Base-by-base conservation (phyloP, 1,140 invertebrate species). In the Odontomachus brunneus region DNA sequence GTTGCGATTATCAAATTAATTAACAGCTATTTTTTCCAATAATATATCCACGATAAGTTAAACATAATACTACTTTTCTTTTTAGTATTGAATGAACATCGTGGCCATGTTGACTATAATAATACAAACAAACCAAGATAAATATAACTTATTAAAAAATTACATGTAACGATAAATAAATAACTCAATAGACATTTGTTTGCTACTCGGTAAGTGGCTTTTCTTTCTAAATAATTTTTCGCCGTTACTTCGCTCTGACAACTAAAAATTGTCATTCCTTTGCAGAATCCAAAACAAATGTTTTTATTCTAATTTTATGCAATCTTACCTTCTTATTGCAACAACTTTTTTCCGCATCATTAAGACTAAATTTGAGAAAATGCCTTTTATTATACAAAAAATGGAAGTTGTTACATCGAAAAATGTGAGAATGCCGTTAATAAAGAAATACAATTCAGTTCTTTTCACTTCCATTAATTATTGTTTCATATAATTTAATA, bases 401-500 rank as follows among this genome's bases (percentile, higher is more conserved):
- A 26, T 49, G 19, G 11, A 38, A 76, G 14, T n/a, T 38, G 1
- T 38, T 66, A 66, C 4, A 33, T n/a, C n/a, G n/a, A n/a, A 0
- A 22, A 53, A 53, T 22, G 65, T 76, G 29, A 69, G 1, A 9
- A 51, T 66, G 1, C 0, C 19, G 12, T 0, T 76, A 76, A 51
- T 63, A 75, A 55, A 78, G 2, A 63, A 33, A 49, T 0, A 60
- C 11, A 38, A 65, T 3, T 38, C 5, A 14, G 24, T 66, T 66
- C 51, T 14, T 78, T 5, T 55, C 3, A 0, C n/a, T 67, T 67
- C 15, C n/a, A n/a, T 38, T 55, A 53, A 67, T 78, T 67, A 53
- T 53, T 53, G 53, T 4, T 26, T 14, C 15, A 67, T 2, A 67
- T 78, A 67, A 26, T 78, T 76, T 67, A 38, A 76, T 76, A 12